Base-by-base conservation (phyloP, 37 sponge, comb jelly and placozoan genomes). In the Ianthella basta region DNA sequence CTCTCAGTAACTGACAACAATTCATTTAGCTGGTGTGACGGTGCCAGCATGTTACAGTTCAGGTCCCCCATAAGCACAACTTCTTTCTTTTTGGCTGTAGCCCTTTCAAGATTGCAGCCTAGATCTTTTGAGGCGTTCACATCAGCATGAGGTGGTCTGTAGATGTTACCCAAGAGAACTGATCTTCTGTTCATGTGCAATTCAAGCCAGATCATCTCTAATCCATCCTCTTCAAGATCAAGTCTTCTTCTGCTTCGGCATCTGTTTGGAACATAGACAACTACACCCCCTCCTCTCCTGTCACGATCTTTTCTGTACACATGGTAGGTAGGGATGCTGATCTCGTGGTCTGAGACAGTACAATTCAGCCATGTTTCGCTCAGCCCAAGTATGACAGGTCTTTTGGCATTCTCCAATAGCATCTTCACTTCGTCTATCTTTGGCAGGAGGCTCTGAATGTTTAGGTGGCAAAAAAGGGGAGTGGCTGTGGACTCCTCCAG, bases 291-390 rank as follows among this genome's bases (percentile, higher is more conserved):
- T 57, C 59, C 59, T 57, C 59, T 57, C 59, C 59, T 18, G 18
- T 57, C 59, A 20, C 59, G 59, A 18, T 57, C 59, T 57, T 57
- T 57, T 18, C 59, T 57, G 18, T 57, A 57, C 59, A 57, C 18
- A 57, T 57, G 59, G 59, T 57, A 57, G 59, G 59, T 20, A 20
- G 59, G 59, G 59, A 57, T 57, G 59, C 59, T 57, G 59, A 57
- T 57, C 59, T 57, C 59, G 18, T 57, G 59, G 59, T 57, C 59
- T 18, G 59, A 18, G 15, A 57, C 59, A 57, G 59, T 57, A 57
- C 59, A 57, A 57, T 57, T 57, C 59, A 57, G 18, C 59, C 59
- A 57, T 20, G 59, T 57, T 18, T 57, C 59, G 18, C 59, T 57
- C 59, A 57, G 59, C 15, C 59, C 59, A 57, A 57, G 59, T 20